Evolutionary conservation across 2,113 vertebrate genomes (phyloP), one percentile per base, ranked within the genome.

Genomic region (Orycteropus afer): DNA sequence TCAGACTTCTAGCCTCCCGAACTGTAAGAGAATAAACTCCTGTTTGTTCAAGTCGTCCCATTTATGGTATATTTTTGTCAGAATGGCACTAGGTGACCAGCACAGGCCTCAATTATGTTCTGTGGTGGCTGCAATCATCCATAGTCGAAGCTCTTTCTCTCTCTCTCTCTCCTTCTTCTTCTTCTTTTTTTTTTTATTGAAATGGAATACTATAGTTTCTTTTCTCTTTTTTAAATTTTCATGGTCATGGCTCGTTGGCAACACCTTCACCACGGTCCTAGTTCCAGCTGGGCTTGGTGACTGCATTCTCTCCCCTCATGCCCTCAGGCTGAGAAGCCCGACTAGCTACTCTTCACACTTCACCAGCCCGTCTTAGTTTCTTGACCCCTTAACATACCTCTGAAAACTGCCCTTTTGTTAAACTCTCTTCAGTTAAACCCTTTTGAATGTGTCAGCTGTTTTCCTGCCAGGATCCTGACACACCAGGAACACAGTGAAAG

Each of bases 391-490:
- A 74, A 32, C 8, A 53, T 49, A 78, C 17, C 20, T 85, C 23
- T 81, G 7, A 51, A 78, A 78, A 78, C 49, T 45, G 49, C 9
- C 25, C 79, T 85, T 84, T 76, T 65, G n/a, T 76, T 65, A 67
- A 81, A 74, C 14, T 55, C 29, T 77, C n/a, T 81, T 61, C 47
- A 81, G 45, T 91, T 80, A 76, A 69, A 85, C 18, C n/a, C n/a
- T 73, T 91, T 87, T 90, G 86, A 78, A 57, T 34, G 9, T 29
- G 67, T 61, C 15, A 40, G n/a, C 27, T 47, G 5, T 63, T 77
- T 92, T 90, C 65, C 69, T 87, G 25, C n/a, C 61, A 79, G 42
- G 53, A 87, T 51, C 81, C 53, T 86, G 27, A 74, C 47, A 93
- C 3, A 77, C n/a, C 85, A 78, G 32, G 23, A 65, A 73, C 73